Evolutionary conservation across 2,888 invertebrate genomes (phyloP).

Genomic region (Pocota personata): DNA sequence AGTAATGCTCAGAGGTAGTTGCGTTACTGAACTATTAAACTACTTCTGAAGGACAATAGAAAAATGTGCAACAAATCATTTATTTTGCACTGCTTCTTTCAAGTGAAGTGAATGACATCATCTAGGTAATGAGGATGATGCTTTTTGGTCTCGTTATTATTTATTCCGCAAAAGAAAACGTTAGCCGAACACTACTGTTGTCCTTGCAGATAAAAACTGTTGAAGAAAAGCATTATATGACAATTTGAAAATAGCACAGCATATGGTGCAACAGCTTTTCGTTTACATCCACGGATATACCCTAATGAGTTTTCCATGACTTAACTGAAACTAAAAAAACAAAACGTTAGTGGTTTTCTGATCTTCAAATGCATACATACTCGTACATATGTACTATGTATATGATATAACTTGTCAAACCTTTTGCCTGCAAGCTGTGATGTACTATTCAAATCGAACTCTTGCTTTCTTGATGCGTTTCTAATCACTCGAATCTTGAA

Average conservation of each 20-base stretch:
- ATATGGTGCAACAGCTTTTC: neutral
- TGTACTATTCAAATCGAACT: neutral
- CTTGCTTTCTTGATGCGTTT: neutral
- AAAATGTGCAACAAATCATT: neutral
- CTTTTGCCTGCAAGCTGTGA: too few relatives aligned
- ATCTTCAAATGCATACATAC: too few relatives aligned
- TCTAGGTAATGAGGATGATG: neutral
- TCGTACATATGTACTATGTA: neutral
- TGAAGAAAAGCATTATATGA: neutral
- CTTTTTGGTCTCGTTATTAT: neutral
- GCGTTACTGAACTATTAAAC: neutral
- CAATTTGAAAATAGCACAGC: neutral
- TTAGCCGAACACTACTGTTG: neutral
- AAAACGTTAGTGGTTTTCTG: too few relatives aligned
- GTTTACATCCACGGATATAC: neutral
- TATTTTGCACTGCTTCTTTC: neutral
- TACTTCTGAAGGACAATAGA: neutral
- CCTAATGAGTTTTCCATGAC: slow-evolving; percentile 6
- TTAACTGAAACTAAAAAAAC: neutral
- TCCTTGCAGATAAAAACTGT: neutral
- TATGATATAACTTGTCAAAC: too few relatives aligned
- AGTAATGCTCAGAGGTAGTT: neutral
- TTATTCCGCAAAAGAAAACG: neutral
- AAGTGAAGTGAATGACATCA: neutral
- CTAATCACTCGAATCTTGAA: neutral